Evolutionary conservation across 1,140 invertebrate species (phyloP), one percentile per base, ranked within the genome.

Genomic region (Drosophila azteca): DNA sequence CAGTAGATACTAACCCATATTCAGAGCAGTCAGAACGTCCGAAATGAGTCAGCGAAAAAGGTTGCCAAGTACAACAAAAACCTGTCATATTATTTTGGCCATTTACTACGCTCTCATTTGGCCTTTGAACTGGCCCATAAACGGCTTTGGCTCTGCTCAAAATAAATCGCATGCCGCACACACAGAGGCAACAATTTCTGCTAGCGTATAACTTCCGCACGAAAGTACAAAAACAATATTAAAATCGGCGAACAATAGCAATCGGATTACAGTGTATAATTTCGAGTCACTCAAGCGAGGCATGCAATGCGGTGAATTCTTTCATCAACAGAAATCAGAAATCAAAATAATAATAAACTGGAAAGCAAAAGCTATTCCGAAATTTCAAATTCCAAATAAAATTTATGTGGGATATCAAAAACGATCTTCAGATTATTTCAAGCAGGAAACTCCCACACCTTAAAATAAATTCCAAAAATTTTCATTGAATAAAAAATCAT

Each of bases 141-240:
- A 58, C 31, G 39, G 31, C 7, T 55, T 35, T 2, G 11, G 4
- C 41, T 53, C 24, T 68, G 54, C 65, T 51, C 57, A 59, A 43
- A 62, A 49, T 52, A 65, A 78, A 65, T 67, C 45, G 58, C 58
- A 83, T 67, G 72, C 48, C 48, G 43, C 31, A 35, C 31, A 39
- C 35, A 39, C 31, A 35, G 71, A 77, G 63, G 51, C 55, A 85
- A 77, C 58, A 66, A 62, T 80, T 67, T 57, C 48, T 57, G 63
- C 50, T 43, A 65, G 6, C 61, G 51, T 71, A 79, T 72, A 77
- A 85, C 81, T 85, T 84, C 81, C 77, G 81, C 51, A 50, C 64
- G 35, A 66, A 50, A 65, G 35, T 52, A 50, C 22, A 49, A 70
- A 61, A 64, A 9, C 53, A 45, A 59, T 35, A 53, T 54, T 20